phyloP scores from a whole-genome alignment of 2,113 vertebrate species.

The Globicephala melas region DNA sequence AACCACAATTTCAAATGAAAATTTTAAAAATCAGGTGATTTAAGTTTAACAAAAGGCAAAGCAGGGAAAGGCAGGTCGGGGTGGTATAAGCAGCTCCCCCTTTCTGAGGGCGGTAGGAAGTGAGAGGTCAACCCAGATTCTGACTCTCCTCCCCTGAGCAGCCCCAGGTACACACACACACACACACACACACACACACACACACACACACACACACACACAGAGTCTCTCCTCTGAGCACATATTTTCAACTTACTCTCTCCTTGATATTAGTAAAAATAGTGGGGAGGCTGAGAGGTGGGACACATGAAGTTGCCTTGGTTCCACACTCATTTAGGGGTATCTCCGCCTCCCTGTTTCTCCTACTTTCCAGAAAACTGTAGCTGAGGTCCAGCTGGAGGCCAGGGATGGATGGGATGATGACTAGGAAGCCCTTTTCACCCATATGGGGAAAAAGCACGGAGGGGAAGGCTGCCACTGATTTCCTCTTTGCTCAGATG shows the following conservation, averaged over 20 bases:
- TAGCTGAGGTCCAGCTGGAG: not conserved
- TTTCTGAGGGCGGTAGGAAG: not conserved
- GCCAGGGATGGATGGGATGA: not conserved
- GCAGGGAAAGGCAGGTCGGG: not conserved
- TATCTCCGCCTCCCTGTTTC: not conserved
- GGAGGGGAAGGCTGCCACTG: not conserved
- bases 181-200: too few species aligned
- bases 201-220: too few species aligned
- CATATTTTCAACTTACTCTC: not conserved
- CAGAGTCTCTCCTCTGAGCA: not conserved
- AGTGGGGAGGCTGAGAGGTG: not conserved
- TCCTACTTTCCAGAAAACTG: not conserved
- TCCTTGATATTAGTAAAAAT: not conserved
- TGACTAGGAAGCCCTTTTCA: not conserved
- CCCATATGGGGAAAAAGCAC: rapidly evolving
- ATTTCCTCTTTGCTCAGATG: not conserved
- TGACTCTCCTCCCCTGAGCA: not conserved
- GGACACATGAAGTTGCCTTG: not conserved
- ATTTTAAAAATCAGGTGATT: not conserved
- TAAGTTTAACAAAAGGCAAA: not conserved
- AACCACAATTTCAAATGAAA: not conserved
- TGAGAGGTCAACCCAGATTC: not conserved
- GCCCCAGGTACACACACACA: not conserved
- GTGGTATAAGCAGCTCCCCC: not conserved
- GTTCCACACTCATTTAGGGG: rapidly evolving